Percentiles rank a stretch among this genome's conserved stretches.
Conservation (phyloP, 2,113 vertebrate genomes). For the Datnioides undecimradiatus region DNA sequence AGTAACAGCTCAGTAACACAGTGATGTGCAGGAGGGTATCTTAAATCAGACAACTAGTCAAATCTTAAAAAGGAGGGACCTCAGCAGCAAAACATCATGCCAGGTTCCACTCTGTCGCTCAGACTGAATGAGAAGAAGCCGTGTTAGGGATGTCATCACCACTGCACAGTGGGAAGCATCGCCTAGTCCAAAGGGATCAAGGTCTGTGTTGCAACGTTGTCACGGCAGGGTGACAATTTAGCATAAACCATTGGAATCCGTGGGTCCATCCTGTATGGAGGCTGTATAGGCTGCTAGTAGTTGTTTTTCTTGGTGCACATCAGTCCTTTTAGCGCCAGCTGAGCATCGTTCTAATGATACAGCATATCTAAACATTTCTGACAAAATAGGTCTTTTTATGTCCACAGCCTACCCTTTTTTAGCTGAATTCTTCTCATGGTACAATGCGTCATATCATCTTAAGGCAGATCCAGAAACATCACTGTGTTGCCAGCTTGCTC, state of each 20-base stretch:
- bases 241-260: conserved; percentile 31
- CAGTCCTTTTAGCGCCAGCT: background rate
- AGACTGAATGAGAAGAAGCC: conserved; percentile 33
- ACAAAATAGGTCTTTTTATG: conserved; percentile 32
- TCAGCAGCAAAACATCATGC: conserved; percentile 35
- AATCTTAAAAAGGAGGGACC: conserved; percentile 56
- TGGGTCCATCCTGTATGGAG: conserved; percentile 1
- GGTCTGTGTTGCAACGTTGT: conserved; percentile 32
- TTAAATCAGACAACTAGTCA: conserved; percentile 58
- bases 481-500: background rate
- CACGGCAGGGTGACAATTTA: conserved; percentile 37
- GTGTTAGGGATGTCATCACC: conserved; percentile 30
- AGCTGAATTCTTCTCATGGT: conserved; percentile 14
- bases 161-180: conserved; percentile 1
- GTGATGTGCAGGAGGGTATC: conserved; percentile 49
- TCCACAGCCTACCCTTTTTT: background rate
- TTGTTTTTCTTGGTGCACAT: conserved; percentile 3
- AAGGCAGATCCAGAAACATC: conserved; percentile 30
- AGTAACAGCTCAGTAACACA: conserved; percentile 27
- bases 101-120: conserved; percentile 47
- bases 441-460: conserved; percentile 30
- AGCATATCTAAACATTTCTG: conserved; percentile 33
- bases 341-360: conserved; percentile 22
- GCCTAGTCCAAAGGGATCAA: conserved; percentile 41
- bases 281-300: background rate